These are phyloP conservation scores for Strongylocentrotus purpuratus DNA, from an alignment of 35 echinoderm and acorn worm species.

Conservation along the genomic window DNA sequence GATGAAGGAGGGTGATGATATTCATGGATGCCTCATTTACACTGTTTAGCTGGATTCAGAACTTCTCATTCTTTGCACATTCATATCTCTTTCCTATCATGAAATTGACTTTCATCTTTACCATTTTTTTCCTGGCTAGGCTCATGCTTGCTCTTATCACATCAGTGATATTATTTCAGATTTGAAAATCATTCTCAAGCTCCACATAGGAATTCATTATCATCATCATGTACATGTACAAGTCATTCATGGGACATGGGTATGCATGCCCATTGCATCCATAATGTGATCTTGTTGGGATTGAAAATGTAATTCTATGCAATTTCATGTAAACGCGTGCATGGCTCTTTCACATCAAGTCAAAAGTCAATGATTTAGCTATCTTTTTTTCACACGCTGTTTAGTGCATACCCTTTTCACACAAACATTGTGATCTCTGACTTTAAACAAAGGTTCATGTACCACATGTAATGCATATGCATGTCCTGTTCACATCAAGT, in stretches of 20 bases:
- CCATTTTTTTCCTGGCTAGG: neutral
- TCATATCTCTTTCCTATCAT: too few relatives aligned
- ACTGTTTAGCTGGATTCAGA: too few relatives aligned
- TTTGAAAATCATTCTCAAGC: neutral
- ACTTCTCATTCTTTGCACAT: too few relatives aligned
- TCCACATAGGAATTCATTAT: neutral
- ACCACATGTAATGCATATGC: neutral
- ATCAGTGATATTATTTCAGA: neutral
- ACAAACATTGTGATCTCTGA: neutral
- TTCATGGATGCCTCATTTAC: neutral
- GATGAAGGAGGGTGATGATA: neutral
- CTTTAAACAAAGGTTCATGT: neutral
- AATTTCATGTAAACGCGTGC: too few relatives aligned
- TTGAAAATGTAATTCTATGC: too few relatives aligned
- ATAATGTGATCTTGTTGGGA: neutral
- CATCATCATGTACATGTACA: neutral
- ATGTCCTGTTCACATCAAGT: neutral
- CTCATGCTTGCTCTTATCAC: neutral
- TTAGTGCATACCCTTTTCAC: neutral
- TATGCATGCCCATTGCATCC: neutral
- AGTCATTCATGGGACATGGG: neutral
- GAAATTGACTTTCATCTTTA: too few relatives aligned
- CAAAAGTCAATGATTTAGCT: too few relatives aligned
- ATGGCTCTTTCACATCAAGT: too few relatives aligned
- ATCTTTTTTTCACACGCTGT: too few relatives aligned